phyloP scores from a whole-genome alignment of 2,888 invertebrate species.

The Clostera curtula region DNA sequence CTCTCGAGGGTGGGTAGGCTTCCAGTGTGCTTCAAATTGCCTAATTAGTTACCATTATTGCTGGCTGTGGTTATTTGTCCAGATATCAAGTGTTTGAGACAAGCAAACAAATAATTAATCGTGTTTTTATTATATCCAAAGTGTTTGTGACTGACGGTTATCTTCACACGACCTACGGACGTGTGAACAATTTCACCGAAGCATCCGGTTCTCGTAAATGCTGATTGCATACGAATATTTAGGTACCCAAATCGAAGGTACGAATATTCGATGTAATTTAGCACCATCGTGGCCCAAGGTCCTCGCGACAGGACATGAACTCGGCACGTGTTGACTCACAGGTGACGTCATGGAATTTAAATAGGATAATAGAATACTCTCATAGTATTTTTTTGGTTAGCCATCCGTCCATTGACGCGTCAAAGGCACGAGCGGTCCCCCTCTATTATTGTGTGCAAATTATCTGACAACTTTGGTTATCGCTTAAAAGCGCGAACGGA shows the following conservation, averaged over 20 bases:
- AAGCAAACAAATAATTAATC: no score
- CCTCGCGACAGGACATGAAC: constrained; percentile 33
- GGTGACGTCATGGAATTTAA: constrained; percentile 27
- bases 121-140: no score
- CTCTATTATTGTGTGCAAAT: constrained; percentile 49
- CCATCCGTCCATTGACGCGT: constrained; percentile 59
- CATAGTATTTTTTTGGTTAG: constrained; percentile 41
- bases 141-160: no score
- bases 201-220: background rate
- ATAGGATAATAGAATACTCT: constrained; percentile 28
- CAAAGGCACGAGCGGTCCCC: constrained; percentile 20
- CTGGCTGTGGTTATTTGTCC: no score
- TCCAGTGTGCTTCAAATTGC: no score
- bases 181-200: constrained; percentile 6
- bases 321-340: constrained; percentile 28
- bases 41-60: no score
- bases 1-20: no score
- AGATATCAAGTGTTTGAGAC: no score
- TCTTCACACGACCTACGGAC: no score
- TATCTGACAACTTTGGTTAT: constrained; percentile 16
- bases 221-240: background rate
- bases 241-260: background rate
- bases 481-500: no score
- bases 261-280: constrained; percentile 23
- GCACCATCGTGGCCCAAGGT: constrained; percentile 28